Evolutionary conservation across 2,888 invertebrate genomes (phyloP).

Genomic region (Druceiella hillmani): DNA sequence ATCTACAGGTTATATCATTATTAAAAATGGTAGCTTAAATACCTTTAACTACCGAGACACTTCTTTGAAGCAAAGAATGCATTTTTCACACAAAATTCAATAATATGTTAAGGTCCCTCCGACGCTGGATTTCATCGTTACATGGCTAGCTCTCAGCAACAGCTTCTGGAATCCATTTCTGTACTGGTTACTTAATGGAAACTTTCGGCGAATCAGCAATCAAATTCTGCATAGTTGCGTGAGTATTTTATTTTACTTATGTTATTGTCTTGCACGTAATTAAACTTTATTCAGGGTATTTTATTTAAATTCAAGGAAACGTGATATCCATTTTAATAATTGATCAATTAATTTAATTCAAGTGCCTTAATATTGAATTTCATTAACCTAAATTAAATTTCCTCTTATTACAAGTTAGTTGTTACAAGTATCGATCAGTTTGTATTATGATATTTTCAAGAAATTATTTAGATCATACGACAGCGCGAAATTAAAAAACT

Average conservation of each 20-base stretch:
- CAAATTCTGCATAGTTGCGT: slow-evolving; percentile 73
- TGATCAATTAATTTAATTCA: neutral
- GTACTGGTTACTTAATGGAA: slow-evolving; percentile 82
- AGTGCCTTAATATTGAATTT: neutral
- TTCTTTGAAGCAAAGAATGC: too few relatives aligned
- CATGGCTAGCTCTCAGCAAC: slow-evolving; percentile 82
- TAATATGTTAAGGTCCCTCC: slow-evolving; percentile 62
- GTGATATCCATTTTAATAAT: too few relatives aligned
- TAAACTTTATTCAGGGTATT: too few relatives aligned
- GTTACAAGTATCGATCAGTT: neutral
- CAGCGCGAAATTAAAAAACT: too few relatives aligned
- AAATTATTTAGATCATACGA: slow-evolving; percentile 8
- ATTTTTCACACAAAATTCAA: too few relatives aligned
- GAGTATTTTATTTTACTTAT: slow-evolving; percentile 34
- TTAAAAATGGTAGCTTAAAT: too few relatives aligned
- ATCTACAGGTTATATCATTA: too few relatives aligned
- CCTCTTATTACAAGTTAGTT: neutral
- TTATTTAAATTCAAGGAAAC: too few relatives aligned
- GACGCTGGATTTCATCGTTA: slow-evolving; percentile 76
- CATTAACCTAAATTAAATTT: neutral
- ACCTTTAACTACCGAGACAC: too few relatives aligned
- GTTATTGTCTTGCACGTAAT: too few relatives aligned
- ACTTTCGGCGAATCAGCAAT: slow-evolving; percentile 75
- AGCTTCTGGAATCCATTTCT: slow-evolving; percentile 89
- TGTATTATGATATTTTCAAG: slow-evolving; percentile 5